A percentile compares a stretch with the other conserved stretches of the same genome.
phyloP scores from a whole-genome alignment of 2,797 vertebrate species.

The Manis crassicaudata region DNA sequence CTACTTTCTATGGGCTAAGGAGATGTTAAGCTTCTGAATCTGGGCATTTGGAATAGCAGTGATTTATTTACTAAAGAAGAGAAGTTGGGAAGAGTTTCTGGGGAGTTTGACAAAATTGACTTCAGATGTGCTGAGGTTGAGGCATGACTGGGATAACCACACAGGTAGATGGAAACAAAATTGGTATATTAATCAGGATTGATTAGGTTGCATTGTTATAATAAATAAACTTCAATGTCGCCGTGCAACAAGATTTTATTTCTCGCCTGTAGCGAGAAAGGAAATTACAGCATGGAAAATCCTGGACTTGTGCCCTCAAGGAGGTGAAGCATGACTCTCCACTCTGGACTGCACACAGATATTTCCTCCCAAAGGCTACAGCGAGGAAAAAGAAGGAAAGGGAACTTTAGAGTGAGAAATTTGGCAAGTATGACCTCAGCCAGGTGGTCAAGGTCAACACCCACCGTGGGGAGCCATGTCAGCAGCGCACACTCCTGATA shows the following conservation, averaged over 20 bases:
- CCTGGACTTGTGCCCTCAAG: no score
- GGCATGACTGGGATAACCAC: neutral
- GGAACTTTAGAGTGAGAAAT: neutral
- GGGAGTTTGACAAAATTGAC: neutral
- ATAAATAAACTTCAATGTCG: neutral
- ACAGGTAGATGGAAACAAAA: neutral
- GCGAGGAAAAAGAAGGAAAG: neutral
- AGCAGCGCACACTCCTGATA: accelerated
- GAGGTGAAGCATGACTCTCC: neutral
- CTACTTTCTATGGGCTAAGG: neutral
- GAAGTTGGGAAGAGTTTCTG: neutral
- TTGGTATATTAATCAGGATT: neutral
- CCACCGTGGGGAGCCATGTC: neutral
- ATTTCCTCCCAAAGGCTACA: neutral
- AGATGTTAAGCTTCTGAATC: neutral
- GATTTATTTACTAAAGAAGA: neutral
- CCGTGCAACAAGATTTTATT: no score
- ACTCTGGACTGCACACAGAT: neutral
- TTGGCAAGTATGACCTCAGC: neutral
- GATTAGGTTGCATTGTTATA: neutral
- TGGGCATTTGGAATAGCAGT: neutral
- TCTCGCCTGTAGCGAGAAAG: neutral
- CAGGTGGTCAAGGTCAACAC: no score
- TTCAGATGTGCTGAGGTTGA: neutral
- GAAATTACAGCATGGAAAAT: neutral